Conservation (phyloP, 2,888 invertebrate species). For the Platycnemis pennipes region DNA sequence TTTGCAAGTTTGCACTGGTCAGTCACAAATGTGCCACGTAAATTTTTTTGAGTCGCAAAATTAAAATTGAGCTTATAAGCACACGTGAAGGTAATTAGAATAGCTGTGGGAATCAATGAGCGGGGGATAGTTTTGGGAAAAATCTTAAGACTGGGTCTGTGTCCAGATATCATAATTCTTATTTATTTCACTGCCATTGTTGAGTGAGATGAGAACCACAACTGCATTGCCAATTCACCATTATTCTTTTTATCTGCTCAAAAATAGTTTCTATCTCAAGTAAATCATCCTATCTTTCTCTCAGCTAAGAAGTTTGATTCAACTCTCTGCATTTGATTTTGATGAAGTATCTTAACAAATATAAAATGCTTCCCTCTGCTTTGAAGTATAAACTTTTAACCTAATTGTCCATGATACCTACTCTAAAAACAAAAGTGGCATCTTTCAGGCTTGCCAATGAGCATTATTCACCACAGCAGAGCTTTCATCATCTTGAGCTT, state of each 20-base stretch:
- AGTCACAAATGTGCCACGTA: conserved; percentile 47
- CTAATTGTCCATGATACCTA: neutral
- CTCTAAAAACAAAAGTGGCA: neutral
- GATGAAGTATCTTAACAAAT: conserved; percentile 13
- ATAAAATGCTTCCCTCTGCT: conserved; percentile 22
- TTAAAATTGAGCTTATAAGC: conserved; percentile 62
- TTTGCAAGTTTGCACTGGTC: conserved; percentile 61
- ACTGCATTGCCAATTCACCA: conserved; percentile 46
- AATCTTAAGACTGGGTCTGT: conserved; percentile 15
- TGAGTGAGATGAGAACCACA: conserved; percentile 35
- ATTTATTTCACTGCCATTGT: conserved; percentile 62
- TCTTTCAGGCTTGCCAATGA: neutral
- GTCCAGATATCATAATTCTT: conserved; percentile 49
- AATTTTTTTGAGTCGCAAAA: conserved; percentile 64
- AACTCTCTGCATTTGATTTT: conserved; percentile 3
- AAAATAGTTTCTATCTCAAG: conserved; percentile 34
- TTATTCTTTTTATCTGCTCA: conserved; percentile 41
- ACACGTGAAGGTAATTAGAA: conserved; percentile 51
- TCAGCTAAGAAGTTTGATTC: conserved; percentile 44
- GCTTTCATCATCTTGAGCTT: neutral
- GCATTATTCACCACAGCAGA: neutral
- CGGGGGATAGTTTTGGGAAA: conserved; percentile 28
- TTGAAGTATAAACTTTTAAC: neutral
- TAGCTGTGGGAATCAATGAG: conserved; percentile 40
- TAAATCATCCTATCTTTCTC: conserved; percentile 45